phyloP scores from a whole-genome alignment of 2,113 vertebrate genomes.

The Pomatostomus ruficeps region DNA sequence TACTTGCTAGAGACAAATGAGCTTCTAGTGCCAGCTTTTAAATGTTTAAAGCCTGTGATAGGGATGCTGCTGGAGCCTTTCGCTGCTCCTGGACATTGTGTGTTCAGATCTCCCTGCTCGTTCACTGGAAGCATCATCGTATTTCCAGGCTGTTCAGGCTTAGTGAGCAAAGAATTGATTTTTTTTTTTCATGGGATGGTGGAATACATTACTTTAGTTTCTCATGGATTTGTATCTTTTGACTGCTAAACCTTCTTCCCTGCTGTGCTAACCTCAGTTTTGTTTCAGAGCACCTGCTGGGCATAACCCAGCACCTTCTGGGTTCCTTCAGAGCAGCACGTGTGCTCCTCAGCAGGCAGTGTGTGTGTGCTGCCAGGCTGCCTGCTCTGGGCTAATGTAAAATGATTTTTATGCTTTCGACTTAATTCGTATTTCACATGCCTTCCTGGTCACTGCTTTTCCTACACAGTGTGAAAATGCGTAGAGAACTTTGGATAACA shows the following conservation, averaged over 20 bases:
- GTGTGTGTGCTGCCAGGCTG: rapidly evolving
- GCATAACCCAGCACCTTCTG: background rate
- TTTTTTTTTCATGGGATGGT: background rate
- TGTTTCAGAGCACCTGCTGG: background rate
- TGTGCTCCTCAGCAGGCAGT: background rate
- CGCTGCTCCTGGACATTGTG: background rate
- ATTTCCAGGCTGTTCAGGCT: background rate
- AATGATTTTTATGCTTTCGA: background rate
- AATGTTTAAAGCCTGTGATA: background rate
- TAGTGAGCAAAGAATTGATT: background rate
- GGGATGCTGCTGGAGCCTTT: background rate
- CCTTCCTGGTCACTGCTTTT: background rate
- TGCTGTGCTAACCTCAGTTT: background rate
- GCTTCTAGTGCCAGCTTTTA: background rate
- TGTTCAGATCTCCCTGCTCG: background rate
- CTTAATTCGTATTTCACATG: background rate
- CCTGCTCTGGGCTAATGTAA: background rate
- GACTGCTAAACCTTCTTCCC: background rate
- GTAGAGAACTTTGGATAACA: background rate
- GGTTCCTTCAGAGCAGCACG: background rate
- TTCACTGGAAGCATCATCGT: background rate
- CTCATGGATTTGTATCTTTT: background rate
- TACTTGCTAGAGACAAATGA: background rate
- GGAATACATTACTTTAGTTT: background rate
- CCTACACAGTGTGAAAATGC: background rate